Base-by-base conservation (phyloP, 2,797 vertebrate species). In the Sebastes glaucus region DNA sequence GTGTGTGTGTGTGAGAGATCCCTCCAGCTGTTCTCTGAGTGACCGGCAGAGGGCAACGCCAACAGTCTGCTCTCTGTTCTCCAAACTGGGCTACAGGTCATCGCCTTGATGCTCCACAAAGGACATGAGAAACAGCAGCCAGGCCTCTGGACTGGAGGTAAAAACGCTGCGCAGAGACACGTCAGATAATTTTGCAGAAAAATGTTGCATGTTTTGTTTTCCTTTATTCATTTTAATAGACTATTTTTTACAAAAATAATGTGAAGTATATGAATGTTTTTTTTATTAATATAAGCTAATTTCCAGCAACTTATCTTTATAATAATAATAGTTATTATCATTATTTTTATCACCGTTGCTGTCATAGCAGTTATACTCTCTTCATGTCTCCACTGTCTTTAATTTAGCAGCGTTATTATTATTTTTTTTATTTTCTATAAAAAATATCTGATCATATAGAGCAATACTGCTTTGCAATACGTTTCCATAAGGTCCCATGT, bases 31-130 rank as follows among this genome's bases (percentile, higher is more conserved):
- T 89, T 90, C 85, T 23, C 59, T 14, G 0, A 16, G n/a, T 81
- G 78, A 67, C 66, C 96, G 71, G 90, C 86, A 95, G 95, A 91
- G 95, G 94, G 95, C 92, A 80, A 73, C 82, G 85, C 84, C 75
- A 86, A 67, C 92, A 89, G 38, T 71, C 69, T 65, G 23, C 22
- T 49, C 52, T 76, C 27, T 87, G 77, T 81, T 73, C 64, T 2
- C 57, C 42, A 60, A 91, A 86, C 59, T 82, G 83, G 91, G 88
- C 91, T 88, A 87, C 90, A 95, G 93, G 91, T 93, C 89, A 89
- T 49, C 71, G 78, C 76, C 78, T 85, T 32, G 84, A 84, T 79
- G 88, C 77, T 77, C 69, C 86, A 80, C 87, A 86, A 84, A 93
- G 81, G 80, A 84, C 80, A 81, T 28, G 67, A 83, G 52, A 57